Evolutionary conservation across 2,797 vertebrate species (phyloP), one percentile per base, ranked within the genome.

Genomic region (Iguana delicatissima): DNA sequence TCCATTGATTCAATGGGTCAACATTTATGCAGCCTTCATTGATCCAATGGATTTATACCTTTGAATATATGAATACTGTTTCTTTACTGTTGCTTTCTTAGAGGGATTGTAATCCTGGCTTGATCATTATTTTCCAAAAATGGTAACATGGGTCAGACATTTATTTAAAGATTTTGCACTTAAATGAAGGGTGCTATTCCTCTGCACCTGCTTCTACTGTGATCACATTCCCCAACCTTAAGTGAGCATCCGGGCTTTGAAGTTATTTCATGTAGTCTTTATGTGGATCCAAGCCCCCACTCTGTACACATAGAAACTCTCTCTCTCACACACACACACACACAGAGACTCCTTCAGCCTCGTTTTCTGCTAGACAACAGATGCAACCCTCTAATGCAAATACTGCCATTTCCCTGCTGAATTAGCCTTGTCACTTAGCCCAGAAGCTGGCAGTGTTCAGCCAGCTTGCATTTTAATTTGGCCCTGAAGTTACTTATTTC

Each of bases 381-480:
- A 96, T 95, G 95, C 94, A 95, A 95, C 94, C 42, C 92, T 95
- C 94, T 96, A 95, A 96, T 96, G 95, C 96, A 97, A 97, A 97
- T 97, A 96, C 96, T 95, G 96, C 95, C 93, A 96, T 96, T 96
- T 96, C 96, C 96, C 96, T 95, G 92, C 96, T 96, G 97, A 97
- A 96, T 97, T 96, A 96, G 95, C 95, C 95, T 97, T 98, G 97
- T 98, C 98, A 98, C 98, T 98, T 98, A 98, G 98, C 97, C 96
- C 97, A 96, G 97, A 96, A 97, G 96, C 97, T 98, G 98, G 97
- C 97, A 98, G 97, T 96, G 97, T 98, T 96, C 96, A 98, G 98
- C 97, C 97, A 98, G 98, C 98, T 98, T 99, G 98, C 98, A 99
- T 99, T 99, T 99, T 99, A 99, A 99, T 99, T 98, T 98, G 98